These are phyloP conservation scores for Coecobrya sp. DNA, from an alignment of 2,888 invertebrate species.

Conservation along the genomic window DNA sequence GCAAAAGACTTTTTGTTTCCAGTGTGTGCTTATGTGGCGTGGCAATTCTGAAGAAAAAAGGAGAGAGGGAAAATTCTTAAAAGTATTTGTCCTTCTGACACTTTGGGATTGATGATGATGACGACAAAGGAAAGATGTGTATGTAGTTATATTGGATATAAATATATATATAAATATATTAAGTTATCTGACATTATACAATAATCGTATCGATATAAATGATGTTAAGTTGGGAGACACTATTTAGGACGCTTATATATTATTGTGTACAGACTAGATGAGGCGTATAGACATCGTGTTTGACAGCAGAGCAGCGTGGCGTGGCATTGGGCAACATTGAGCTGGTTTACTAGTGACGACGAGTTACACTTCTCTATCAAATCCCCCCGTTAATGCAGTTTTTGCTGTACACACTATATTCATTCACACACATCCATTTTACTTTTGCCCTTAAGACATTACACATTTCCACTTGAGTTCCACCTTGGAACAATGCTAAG, in stretches of 20 bases:
- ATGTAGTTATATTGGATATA: neutral
- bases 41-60: neutral
- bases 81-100: slow-evolving; percentile 10
- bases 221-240: neutral
- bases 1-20: slow-evolving; percentile 18
- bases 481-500: neutral
- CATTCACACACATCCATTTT: neutral
- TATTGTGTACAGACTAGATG: neutral
- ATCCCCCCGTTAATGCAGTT: too few species aligned
- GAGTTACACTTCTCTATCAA: neutral
- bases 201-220: neutral
- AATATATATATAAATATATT: neutral
- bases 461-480: slow-evolving; percentile 56
- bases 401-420: too few species aligned
- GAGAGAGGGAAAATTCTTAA: neutral
- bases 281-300: neutral
- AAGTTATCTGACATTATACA: neutral
- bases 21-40: slow-evolving; percentile 6
- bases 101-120: slow-evolving; percentile 34
- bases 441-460: slow-evolving; percentile 63
- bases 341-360: neutral
- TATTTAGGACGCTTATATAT: neutral
- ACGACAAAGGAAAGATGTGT: neutral
- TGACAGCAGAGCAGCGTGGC: neutral
- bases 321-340: neutral